Evolutionary conservation across 2,888 invertebrate genomes (phyloP).

Genomic region (Cyrtodaria siliqua): DNA sequence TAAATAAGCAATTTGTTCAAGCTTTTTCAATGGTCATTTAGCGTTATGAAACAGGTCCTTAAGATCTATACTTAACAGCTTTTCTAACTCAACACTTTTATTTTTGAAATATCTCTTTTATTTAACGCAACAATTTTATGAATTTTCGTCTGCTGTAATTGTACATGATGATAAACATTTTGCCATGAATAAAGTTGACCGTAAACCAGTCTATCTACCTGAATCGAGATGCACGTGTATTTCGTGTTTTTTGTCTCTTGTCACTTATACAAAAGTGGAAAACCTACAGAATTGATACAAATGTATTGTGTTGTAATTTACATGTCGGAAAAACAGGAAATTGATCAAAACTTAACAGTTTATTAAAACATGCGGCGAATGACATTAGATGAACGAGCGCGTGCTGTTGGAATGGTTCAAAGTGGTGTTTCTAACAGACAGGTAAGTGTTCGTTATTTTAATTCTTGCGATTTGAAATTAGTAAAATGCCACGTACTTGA

Average conservation of each 20-base stretch:
- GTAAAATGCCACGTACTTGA: background rate
- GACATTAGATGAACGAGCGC: background rate
- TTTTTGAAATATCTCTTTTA: slow-evolving; percentile 5
- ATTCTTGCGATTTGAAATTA: background rate
- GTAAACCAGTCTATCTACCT: slow-evolving; percentile 1
- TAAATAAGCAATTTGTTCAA: too few species aligned
- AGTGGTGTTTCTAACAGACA: background rate
- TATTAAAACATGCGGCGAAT: slow-evolving; percentile 1
- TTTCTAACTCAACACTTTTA: slow-evolving; percentile 5
- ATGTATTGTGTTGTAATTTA: background rate
- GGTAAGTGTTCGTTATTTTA: slow-evolving; percentile 1
- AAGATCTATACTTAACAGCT: slow-evolving; percentile 2
- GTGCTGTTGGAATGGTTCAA: slow-evolving; percentile 5
- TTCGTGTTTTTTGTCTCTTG: background rate
- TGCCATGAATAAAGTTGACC: slow-evolving; percentile 4
- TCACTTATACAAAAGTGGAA: background rate
- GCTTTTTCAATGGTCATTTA: too few species aligned
- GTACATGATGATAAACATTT: background rate
- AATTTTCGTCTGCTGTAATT: slow-evolving; percentile 1
- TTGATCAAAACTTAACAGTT: background rate
- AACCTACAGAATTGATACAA: background rate
- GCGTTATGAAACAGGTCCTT: too few species aligned
- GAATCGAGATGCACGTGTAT: slow-evolving; percentile 1
- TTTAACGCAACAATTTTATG: background rate
- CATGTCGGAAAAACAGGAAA: background rate